Evolutionary conservation across 2,888 invertebrate genomes (phyloP).

Genomic region (Agrenia bidenticulata): DNA sequence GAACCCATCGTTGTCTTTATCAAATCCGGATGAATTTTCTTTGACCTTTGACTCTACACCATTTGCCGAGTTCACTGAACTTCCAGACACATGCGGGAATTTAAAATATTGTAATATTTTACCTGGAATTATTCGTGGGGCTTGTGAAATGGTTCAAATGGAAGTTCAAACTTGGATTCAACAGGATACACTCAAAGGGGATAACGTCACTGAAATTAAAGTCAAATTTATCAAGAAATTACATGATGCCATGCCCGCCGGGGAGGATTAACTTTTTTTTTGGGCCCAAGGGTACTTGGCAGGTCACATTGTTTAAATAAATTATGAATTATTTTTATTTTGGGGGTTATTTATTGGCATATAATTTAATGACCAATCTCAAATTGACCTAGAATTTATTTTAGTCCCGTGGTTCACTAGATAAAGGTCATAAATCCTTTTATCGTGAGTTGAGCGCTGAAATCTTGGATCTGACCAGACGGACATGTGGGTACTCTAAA

Average conservation of each 20-base stretch:
- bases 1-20: slow-evolving; percentile 88
- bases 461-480: too few species aligned
- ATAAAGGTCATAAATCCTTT: too few species aligned
- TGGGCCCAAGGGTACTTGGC: background rate
- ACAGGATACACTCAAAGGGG: slow-evolving; percentile 92
- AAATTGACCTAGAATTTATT: too few species aligned
- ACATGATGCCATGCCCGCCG: slow-evolving; percentile 97
- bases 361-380: too few species aligned
- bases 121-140: slow-evolving; percentile 88
- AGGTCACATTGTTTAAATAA: too few species aligned
- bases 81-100: slow-evolving; percentile 78
- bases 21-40: slow-evolving; percentile 97
- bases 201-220: slow-evolving; percentile 87
- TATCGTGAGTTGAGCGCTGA: too few species aligned
- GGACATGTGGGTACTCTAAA: too few species aligned
- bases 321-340: too few species aligned
- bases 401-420: too few species aligned
- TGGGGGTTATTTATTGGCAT: too few species aligned
- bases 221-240: slow-evolving; percentile 91
- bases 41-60: slow-evolving; percentile 93
- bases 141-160: slow-evolving; percentile 96
- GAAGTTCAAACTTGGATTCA: slow-evolving; percentile 94
- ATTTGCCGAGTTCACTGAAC: slow-evolving; percentile 93
- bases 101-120: slow-evolving; percentile 90
- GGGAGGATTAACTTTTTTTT: slow-evolving; percentile 76